Conservation (phyloP, 2,888 invertebrate species). For the Pandemis cinnamomeana region DNA sequence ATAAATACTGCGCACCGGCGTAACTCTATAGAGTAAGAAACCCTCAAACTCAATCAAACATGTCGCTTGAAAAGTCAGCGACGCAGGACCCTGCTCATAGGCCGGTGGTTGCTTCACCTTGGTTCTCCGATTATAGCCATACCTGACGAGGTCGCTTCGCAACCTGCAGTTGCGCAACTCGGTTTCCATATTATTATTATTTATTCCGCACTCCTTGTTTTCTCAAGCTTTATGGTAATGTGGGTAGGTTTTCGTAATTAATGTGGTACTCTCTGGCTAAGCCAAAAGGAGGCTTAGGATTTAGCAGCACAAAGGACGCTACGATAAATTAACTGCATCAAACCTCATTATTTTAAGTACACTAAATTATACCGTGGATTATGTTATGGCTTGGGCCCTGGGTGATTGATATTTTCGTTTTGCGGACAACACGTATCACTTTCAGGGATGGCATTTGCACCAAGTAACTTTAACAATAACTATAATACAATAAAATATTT, state of each 20-base stretch:
- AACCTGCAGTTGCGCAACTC: constrained; percentile 61
- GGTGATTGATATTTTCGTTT: neutral
- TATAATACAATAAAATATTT: no score
- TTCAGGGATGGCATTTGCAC: no score
- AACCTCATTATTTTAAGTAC: neutral
- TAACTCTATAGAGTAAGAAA: neutral
- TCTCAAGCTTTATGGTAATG: neutral
- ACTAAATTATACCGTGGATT: neutral
- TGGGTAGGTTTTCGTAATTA: neutral
- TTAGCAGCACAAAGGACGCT: neutral
- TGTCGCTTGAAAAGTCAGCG: constrained; percentile 48
- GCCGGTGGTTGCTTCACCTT: constrained; percentile 74
- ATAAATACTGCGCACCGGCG: no score
- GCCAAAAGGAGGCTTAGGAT: neutral
- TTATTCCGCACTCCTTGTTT: constrained; percentile 7
- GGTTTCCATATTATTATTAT: constrained; percentile 13
- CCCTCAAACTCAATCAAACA: neutral
- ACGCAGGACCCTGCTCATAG: constrained; percentile 64
- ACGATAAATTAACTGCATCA: neutral
- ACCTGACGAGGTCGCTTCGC: constrained; percentile 71
- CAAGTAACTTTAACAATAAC: no score
- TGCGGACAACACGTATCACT: no score
- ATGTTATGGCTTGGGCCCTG: neutral
- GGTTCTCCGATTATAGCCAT: constrained; percentile 73
- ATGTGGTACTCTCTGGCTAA: neutral